Evolutionary conservation across 1,140 invertebrate genomes (phyloP), one percentile per base, ranked within the genome.

Genomic region (Limonius californicus): DNA sequence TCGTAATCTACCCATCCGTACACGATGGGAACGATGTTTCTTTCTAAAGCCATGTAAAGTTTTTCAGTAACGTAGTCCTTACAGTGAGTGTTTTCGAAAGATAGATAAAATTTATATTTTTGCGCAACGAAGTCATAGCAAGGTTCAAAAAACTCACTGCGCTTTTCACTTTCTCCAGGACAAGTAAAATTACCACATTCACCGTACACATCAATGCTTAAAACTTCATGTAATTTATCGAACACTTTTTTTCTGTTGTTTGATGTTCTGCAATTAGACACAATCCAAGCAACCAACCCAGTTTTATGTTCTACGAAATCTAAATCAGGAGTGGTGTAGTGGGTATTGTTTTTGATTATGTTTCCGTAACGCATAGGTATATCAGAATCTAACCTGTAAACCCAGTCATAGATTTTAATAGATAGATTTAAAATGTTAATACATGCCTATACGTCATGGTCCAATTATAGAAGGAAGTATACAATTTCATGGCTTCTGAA

Each of bases 161-260:
- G 15, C 32, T 8, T 45, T 4, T 54, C 16, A 4, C n/a, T 16
- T 4, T 54, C 12, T 18, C 8, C 16, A 6, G 11, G 3, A 86
- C 2, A 74, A 47, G 70, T 57, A 0, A 74, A 62, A 0, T 47
- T 59, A 1, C 81, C 80, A 68, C 88, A 90, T 1, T 68, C 72
- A 7, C 88, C 88, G 68, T 83, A 90, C 12, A 88, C 79, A 70
- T 90, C 86, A 3, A 90, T 81, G 1, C 70, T 21, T n/a, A 89
- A 80, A 62, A 79, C 77, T 54, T 83, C 76, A 47, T 79, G 69
- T 2, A 89, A 73, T 63, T 83, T 75, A 18, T 72, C 65, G 0
- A 83, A 83, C 57, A 83, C 81, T 1, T 74, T 59, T 66, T 85
- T 78, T 4, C 88, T 70, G 11, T 76, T 69, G 47, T 82, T 83